Evolutionary conservation across 2,797 vertebrate genomes (phyloP).

Genomic region (Bufotes viridis): DNA sequence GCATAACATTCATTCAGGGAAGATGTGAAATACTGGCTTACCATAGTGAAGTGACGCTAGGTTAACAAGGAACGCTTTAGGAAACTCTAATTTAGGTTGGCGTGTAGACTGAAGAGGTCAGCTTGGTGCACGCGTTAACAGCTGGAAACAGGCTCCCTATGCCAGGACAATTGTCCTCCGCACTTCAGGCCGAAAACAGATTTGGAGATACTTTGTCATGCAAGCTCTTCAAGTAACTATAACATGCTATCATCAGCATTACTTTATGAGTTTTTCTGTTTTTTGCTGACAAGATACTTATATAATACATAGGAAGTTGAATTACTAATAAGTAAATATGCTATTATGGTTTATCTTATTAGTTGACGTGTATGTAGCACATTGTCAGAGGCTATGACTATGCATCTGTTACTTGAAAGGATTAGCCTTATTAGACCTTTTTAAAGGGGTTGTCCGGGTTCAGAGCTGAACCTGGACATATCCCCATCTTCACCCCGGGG

Average conservation of each 20-base stretch:
- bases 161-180: slow-evolving; percentile 71
- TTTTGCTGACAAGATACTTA: neutral
- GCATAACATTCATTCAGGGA: slow-evolving; percentile 61
- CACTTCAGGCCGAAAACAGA: slow-evolving; percentile 69
- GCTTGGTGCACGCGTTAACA: slow-evolving; percentile 71
- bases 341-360: neutral
- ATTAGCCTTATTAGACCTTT: neutral
- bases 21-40: slow-evolving; percentile 69
- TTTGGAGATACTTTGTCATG: slow-evolving; percentile 65
- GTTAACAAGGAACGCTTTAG: slow-evolving; percentile 75
- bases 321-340: neutral
- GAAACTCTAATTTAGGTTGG: slow-evolving; percentile 74
- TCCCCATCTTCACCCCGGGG: too few species aligned
- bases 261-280: neutral
- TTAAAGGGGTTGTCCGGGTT: neutral
- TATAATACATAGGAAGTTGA: neutral
- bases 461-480: too few species aligned
- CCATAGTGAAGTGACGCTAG: slow-evolving; percentile 66
- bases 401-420: neutral
- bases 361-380: neutral
- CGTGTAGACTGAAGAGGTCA: slow-evolving; percentile 75
- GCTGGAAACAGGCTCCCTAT: slow-evolving; percentile 76
- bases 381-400: neutral
- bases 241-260: too few species aligned
- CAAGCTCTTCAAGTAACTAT: slow-evolving; percentile 50